Evolutionary conservation across 2,888 invertebrate genomes (phyloP), one percentile per base, ranked within the genome.

Genomic region (Mythimna ferrago): DNA sequence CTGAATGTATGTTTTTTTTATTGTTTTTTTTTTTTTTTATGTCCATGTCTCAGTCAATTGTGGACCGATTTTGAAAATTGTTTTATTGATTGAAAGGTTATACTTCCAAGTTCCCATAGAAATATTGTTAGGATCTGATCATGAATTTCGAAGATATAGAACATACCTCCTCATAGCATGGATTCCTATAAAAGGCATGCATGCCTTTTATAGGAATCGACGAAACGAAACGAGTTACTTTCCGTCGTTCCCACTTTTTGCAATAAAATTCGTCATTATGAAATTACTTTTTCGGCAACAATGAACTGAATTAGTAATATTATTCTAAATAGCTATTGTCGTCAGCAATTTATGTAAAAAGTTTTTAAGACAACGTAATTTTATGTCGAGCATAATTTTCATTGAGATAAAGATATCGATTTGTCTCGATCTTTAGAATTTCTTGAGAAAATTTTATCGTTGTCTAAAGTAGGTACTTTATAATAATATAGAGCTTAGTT

Each of bases 181-280:
- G n/a, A n/a, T n/a, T n/a, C n/a, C n/a, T n/a, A n/a, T n/a, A n/a
- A n/a, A n/a, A n/a, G n/a, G n/a, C n/a, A n/a, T n/a, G n/a, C n/a
- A n/a, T n/a, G n/a, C n/a, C n/a, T n/a, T n/a, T n/a, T n/a, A n/a
- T n/a, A n/a, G n/a, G n/a, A n/a, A n/a, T n/a, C n/a, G n/a, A n/a
- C n/a, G n/a, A n/a, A n/a, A n/a, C n/a, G n/a, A n/a, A n/a, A n/a
- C 68, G 72, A 89, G 87, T 88, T 87, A 87, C 85, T 88, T 88
- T 51, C 51, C 38, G 7, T 14, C 19, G 38, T 21, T 44, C 10
- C 76, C 73, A 81, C 87, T 88, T 88, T 44, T 86, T 86, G 41
- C 81, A 81, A 86, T 80, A 78, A 88, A 86, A 85, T 86, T 83
- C 80, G 81, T 77, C 76, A 79, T 76, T 78, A 68, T 81, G 67